Evolutionary conservation across 2,797 vertebrate species (phyloP).

Genomic region (Alcedo atthis): DNA sequence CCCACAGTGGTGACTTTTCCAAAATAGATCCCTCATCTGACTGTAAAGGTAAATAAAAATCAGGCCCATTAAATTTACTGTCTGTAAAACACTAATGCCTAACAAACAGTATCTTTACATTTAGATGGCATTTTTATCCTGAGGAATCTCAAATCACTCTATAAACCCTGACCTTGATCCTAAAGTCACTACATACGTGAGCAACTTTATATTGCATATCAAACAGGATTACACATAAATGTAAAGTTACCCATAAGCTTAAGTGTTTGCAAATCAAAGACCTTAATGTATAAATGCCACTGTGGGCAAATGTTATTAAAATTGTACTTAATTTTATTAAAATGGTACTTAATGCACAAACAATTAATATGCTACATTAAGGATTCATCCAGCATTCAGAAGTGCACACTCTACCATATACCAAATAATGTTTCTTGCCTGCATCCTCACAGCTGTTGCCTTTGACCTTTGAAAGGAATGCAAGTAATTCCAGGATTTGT

Average conservation of each 20-base stretch:
- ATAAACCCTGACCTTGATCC: slow-evolving; percentile 50
- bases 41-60: slow-evolving; percentile 63
- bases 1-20: slow-evolving; percentile 60
- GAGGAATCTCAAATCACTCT: slow-evolving; percentile 52
- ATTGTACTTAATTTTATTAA: not conserved
- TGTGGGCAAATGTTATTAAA: not conserved
- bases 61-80: slow-evolving; percentile 68
- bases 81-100: slow-evolving; percentile 67
- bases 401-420: not conserved
- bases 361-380: not conserved
- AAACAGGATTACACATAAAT: not conserved
- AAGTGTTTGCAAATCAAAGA: not conserved
- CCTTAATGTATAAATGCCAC: not conserved
- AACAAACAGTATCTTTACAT: slow-evolving; percentile 68
- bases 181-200: not conserved
- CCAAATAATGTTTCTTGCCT: not conserved
- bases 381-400: not conserved
- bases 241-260: not conserved
- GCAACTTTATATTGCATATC: not conserved
- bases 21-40: slow-evolving; percentile 63
- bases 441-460: slow-evolving; percentile 24
- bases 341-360: not conserved
- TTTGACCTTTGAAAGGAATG: slow-evolving; percentile 2
- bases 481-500: slow-evolving; percentile 25
- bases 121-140: slow-evolving; percentile 68